phyloP scores from a whole-genome alignment of 1,140 invertebrate genomes.

The Hycleus phaleratus region DNA sequence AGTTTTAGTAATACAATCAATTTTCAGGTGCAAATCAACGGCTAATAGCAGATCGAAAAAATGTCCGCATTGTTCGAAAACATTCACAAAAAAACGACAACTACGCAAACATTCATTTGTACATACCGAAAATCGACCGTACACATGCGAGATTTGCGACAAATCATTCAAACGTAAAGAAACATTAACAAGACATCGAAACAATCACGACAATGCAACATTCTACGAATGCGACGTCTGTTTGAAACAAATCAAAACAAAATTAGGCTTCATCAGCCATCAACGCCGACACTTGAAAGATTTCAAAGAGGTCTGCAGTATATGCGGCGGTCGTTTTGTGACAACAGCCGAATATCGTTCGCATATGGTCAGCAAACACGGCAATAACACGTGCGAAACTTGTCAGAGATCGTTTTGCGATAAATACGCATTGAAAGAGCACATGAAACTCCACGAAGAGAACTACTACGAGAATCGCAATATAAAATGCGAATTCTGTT shows the following conservation, averaged over 20 bases:
- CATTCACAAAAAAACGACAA: conserved; percentile 30
- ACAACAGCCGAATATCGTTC: conserved; percentile 32
- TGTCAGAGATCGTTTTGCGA: conserved; percentile 30
- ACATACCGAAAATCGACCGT: conserved; percentile 36
- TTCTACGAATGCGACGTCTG: conserved; percentile 48
- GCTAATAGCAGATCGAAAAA: background rate
- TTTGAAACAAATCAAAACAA: conserved; percentile 28
- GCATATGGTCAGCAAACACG: conserved; percentile 26
- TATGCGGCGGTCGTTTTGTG: conserved; percentile 30
- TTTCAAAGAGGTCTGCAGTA: conserved; percentile 22
- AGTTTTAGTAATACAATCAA: too few species aligned
- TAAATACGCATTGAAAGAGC: conserved; percentile 26
- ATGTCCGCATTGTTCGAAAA: conserved; percentile 32
- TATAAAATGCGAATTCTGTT: conserved; percentile 43
- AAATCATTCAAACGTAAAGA: conserved; percentile 41
- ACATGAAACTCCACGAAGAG: conserved; percentile 23
- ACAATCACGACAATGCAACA: conserved; percentile 40
- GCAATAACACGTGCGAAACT: conserved; percentile 24
- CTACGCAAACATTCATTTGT: conserved; percentile 29
- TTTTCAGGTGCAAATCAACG: too few species aligned
- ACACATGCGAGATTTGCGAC: conserved; percentile 40
- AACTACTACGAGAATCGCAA: conserved; percentile 34
- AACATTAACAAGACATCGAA: conserved; percentile 38
- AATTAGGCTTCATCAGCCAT: too few species aligned
- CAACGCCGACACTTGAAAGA: conserved; percentile 50